Conservation (phyloP, 2,888 invertebrate species). For the Aproaerema taeniolella region DNA sequence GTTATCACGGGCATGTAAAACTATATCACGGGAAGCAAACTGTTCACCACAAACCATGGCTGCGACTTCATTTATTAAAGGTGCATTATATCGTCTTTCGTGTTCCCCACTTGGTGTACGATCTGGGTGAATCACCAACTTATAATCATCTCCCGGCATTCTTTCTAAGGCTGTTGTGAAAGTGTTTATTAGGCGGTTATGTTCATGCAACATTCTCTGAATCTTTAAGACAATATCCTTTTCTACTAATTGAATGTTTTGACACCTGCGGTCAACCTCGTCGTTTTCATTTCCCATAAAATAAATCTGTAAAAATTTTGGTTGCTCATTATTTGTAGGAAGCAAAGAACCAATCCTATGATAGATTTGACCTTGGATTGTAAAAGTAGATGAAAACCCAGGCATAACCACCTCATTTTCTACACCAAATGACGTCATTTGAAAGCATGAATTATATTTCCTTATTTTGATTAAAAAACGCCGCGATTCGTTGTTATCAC, state of each 20-base stretch:
- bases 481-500: slow-evolving; percentile 15
- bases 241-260: slow-evolving; percentile 9
- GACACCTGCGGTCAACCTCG: slow-evolving; percentile 14
- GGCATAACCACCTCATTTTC: slow-evolving; percentile 21
- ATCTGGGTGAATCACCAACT: slow-evolving; percentile 23
- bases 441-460: slow-evolving; percentile 24
- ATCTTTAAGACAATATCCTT: slow-evolving; percentile 16
- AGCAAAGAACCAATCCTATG: slow-evolving; percentile 20
- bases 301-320: slow-evolving; percentile 19
- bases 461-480: slow-evolving; percentile 18
- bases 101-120: slow-evolving; percentile 24
- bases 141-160: slow-evolving; percentile 21
- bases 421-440: slow-evolving; percentile 29
- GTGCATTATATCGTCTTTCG: slow-evolving; percentile 21
- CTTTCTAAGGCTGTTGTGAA: slow-evolving; percentile 19
- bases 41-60: slow-evolving; percentile 8
- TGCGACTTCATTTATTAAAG: slow-evolving; percentile 17
- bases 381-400: slow-evolving; percentile 21
- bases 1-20: slow-evolving; percentile 13
- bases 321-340: slow-evolving; percentile 12
- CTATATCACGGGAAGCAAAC: slow-evolving; percentile 14
- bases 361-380: slow-evolving; percentile 20
- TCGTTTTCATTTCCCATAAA: slow-evolving; percentile 19
- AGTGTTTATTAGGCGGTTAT: slow-evolving; percentile 23
- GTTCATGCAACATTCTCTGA: slow-evolving; percentile 25